Evolutionary conservation across 30 jellyfish, hydroid and myxozoan genomes (phyloP), one percentile per base, ranked within the genome.

Genomic region (Aurelia sp.): DNA sequence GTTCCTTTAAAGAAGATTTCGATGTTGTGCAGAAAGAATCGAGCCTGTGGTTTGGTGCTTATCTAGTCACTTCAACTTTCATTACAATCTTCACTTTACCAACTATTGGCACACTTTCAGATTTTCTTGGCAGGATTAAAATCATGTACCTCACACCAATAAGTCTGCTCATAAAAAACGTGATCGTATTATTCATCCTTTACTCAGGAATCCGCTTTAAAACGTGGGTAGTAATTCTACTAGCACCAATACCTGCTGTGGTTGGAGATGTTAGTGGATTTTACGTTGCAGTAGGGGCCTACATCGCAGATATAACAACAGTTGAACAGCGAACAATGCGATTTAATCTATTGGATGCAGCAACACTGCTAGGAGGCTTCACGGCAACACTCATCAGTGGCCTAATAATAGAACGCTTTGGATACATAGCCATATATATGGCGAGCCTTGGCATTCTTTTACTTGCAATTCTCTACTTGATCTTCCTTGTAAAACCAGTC

Each of bases 11-110:
- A 64, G 80, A 38, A 2, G 89, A 79, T 2, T 64, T 0, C 16
- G 89, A 79, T 68, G 50, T 33, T 5, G 80, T 79, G 48, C 80
- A 61, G 59, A 17, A 76, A 31, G 74, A 76, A 33, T 21, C 87
- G 16, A 76, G 74, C 61, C 41, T 53, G n/a, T 76, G 87, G 87
- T 57, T 76, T 17, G 76, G 87, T 3, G 87, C 76, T 13, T 19
- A 8, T 1, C n/a, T 76, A 0, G 76, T 58, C 18, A 17, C 63
- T 13, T 63, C 19, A 53, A 58, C 87, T 24, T 58, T 60, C 51
- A 31, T 76, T 24, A 53, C 64, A 4, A 50, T 79, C 9, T n/a
- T 63, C 11, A 44, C 72, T 8, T 51, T 79, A 48, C 89, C 80
- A 59, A 41, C 35, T 79, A 38, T 79, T 35, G 89, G 70, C 22